Evolutionary conservation across 2,113 vertebrate genomes (phyloP), one percentile per base, ranked within the genome.

Genomic region (Zosterops borbonicus): DNA sequence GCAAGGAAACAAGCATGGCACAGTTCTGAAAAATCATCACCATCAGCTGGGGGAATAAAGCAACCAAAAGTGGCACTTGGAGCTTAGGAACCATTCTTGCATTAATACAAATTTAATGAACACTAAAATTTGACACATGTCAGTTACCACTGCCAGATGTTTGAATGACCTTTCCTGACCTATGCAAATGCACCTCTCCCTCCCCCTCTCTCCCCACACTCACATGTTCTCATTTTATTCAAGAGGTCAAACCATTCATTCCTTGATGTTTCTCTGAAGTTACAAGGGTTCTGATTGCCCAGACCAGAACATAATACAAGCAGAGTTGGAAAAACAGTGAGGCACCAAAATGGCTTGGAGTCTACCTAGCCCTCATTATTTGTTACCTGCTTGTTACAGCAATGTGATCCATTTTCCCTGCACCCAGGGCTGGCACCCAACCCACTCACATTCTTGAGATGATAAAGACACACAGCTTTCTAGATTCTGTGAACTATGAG

Each of bases 61-160:
- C 87, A 93, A 94, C 83, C 85, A 33, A 22, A 94, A 96, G 75
- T 58, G 83, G 94, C 88, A 92, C 97, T 95, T 97, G 91, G 85
- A 95, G 93, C 75, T 95, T 91, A 96, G 92, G 89, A 98, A 74
- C 55, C 85, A 87, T 92, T 96, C 91, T 73, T 92, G 96, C 96
- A 97, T 98, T 98, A 98, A 97, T 98, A 97, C 12, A 81, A 97
- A 97, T 98, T 97, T 98, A 98, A 98, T 95, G 96, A 98, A 97
- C 71, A 91, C 93, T 95, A 96, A 95, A 96, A 96, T 96, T 94
- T 90, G 97, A 97, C 89, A 94, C 96, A 97, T 97, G 97, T 92
- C 89, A 88, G 93, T 97, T 97, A 93, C 92, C 90, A 78, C 56
- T 21, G 91, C 97, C 98, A 98, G 98, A 98, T 98, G 98, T 96